A percentile compares a stretch with the other conserved stretches of the same genome.
These are phyloP conservation scores for Phania funesta DNA, from an alignment of 2,888 invertebrate species.

Conservation along the genomic window DNA sequence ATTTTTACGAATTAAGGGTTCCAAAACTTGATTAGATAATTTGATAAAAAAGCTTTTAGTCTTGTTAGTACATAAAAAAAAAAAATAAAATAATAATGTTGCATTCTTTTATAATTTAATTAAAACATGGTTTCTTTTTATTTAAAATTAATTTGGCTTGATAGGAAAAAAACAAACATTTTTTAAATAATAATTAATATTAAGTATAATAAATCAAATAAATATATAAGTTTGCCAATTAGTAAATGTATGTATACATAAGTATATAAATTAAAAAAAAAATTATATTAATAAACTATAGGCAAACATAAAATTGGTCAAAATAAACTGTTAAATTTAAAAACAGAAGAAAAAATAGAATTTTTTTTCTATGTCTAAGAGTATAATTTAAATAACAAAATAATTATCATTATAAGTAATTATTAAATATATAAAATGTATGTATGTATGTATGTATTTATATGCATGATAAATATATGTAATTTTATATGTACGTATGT, in stretches of 20 bases:
- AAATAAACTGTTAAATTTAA: slow-evolving; percentile 12
- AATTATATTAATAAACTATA: slow-evolving; percentile 14
- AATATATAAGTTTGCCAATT: slow-evolving; percentile 56
- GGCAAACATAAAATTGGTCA: slow-evolving; percentile 8
- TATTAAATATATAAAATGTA: slow-evolving; percentile 31
- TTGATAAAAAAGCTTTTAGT: background rate
- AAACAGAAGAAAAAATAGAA: slow-evolving; percentile 5
- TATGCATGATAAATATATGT: slow-evolving; percentile 44
- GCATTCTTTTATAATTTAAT: slow-evolving; percentile 50
- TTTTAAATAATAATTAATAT: slow-evolving; percentile 50
- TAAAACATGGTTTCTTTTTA: slow-evolving; percentile 59
- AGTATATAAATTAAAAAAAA: slow-evolving; percentile 19
- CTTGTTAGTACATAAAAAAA: background rate
- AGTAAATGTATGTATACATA: slow-evolving; percentile 14
- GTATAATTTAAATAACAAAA: slow-evolving; percentile 50
- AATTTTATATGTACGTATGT: slow-evolving; percentile 16
- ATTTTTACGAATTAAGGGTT: no score
- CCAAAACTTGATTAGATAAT: no score
- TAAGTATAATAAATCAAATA: slow-evolving; percentile 59
- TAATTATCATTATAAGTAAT: slow-evolving; percentile 26
- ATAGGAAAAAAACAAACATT: slow-evolving; percentile 65
- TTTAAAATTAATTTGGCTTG: slow-evolving; percentile 67
- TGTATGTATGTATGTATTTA: slow-evolving; percentile 18
- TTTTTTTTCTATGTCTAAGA: background rate
- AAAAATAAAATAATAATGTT: background rate